These are phyloP conservation scores for Xestia sexstrigata DNA, from an alignment of 2,888 invertebrate species.

Conservation along the genomic window DNA sequence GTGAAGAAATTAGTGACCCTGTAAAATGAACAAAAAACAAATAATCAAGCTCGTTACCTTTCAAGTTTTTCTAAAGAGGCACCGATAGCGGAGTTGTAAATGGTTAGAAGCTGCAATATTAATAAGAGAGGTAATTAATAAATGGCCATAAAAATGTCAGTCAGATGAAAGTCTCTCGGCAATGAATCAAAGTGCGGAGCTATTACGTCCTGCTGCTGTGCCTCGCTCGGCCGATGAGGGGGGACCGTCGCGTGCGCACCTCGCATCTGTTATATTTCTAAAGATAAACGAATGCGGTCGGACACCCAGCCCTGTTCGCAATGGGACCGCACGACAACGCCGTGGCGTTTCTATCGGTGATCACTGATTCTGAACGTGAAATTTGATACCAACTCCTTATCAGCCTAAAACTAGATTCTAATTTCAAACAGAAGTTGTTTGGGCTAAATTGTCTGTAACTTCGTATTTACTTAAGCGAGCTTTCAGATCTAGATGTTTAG, in stretches of 20 bases:
- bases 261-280: conserved; percentile 70
- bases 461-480: conserved; percentile 38
- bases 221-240: conserved; percentile 45
- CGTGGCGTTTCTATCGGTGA: conserved; percentile 41
- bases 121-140: conserved; percentile 62
- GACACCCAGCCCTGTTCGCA: conserved; percentile 60
- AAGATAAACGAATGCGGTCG: conserved; percentile 69
- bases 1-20: conserved; percentile 66
- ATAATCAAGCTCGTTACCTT: conserved; percentile 54
- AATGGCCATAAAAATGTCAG: conserved; percentile 61
- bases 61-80: conserved; percentile 43
- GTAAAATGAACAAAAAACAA: conserved; percentile 58
- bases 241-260: conserved; percentile 74
- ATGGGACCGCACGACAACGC: conserved; percentile 53
- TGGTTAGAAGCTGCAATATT: conserved; percentile 51
- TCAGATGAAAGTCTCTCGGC: conserved; percentile 64
- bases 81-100: conserved; percentile 48
- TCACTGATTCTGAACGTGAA: conserved; percentile 43
- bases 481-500: conserved; percentile 48
- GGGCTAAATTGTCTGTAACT: conserved; percentile 24
- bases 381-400: conserved; percentile 32
- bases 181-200: conserved; percentile 69
- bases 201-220: conserved; percentile 55
- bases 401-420: conserved; percentile 28
- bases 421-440: conserved; percentile 16